Base-by-base conservation (phyloP, 2,888 invertebrate species). In the Sesia bembeciformis region DNA sequence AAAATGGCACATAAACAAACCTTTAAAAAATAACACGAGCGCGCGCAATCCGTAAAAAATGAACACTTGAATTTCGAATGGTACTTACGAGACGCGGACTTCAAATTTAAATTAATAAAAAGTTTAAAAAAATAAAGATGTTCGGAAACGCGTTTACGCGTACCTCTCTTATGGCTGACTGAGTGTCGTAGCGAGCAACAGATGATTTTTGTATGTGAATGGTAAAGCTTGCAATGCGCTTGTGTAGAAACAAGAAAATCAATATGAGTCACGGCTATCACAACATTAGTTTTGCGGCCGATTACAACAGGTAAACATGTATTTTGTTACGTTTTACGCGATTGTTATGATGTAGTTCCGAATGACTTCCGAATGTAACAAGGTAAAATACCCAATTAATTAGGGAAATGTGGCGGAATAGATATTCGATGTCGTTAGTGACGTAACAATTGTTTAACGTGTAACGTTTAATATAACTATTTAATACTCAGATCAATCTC, bases 161-260 rank as follows among this genome's bases (percentile, higher is more conserved):
- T 58, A 66, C 62, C 65, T 62, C 55, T 60, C 67, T 65, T 66
- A 74, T 82, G 85, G 87, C 86, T 86, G 87, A 87, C 87, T 87
- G 86, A 74, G 54, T 61, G 59, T 55, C 52, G 58, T 54, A 54
- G 57, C 63, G 68, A 68, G 70, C 84, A 84, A 84, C 87, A 84
- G 84, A 84, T 87, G 84, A 76, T 74, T 81, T 84, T 81, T 83
- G 81, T 84, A 80, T 64, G 68, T 59, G 63, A 62, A 54, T 61
- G 53, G 59, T 57, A 59, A 55, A 56, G 60, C 59, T 64, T 58
- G 60, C 57, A 68, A 51, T 72, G 81, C 83, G 83, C 83, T 70
- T 81, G 81, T 76, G 81, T 78, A 72, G 64, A 72, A 69, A 67
- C 62, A 64, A 71, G 65, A 65, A 72, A 81, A 84, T 84, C 85